A percentile compares a stretch with the other conserved stretches of the same genome.
These are phyloP conservation scores for Scolopax bukidnonensis DNA, from an alignment of 2,797 vertebrate species.

Conservation along the genomic window DNA sequence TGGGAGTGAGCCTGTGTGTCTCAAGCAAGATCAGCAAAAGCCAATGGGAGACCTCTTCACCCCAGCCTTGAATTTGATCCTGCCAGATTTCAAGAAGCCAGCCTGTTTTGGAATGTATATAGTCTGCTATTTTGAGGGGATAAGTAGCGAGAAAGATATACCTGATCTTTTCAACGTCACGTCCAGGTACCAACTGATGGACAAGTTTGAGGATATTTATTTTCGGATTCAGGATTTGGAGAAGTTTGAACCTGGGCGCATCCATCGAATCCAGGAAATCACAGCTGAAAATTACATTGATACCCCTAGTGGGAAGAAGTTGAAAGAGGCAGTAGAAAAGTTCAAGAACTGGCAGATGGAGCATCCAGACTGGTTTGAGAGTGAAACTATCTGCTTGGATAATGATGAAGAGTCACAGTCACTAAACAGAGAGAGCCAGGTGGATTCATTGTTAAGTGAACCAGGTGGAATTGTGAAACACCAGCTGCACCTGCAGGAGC, in stretches of 20 bases:
- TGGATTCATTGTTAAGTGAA: not conserved
- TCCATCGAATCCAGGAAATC: slow-evolving; percentile 84
- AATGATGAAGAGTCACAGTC: slow-evolving; percentile 76
- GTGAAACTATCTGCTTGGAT: slow-evolving; percentile 70
- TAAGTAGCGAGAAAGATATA: slow-evolving; percentile 83
- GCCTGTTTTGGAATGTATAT: slow-evolving; percentile 89
- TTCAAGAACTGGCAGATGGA: slow-evolving; percentile 85
- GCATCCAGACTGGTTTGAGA: slow-evolving; percentile 89
- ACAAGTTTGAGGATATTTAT: slow-evolving; percentile 91
- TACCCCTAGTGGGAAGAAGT: slow-evolving; percentile 81
- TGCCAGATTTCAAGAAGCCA: slow-evolving; percentile 88
- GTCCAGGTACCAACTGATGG: slow-evolving; percentile 89
- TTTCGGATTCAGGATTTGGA: slow-evolving; percentile 92
- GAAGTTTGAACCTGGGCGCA: slow-evolving; percentile 88
- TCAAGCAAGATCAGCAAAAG: slow-evolving; percentile 84
- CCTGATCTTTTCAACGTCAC: slow-evolving; percentile 89
- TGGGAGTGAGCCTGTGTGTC: slow-evolving; percentile 73
- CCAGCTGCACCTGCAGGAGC: slow-evolving; percentile 54
- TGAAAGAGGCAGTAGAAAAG: slow-evolving; percentile 82
- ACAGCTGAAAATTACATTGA: slow-evolving; percentile 81
- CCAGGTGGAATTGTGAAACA: slow-evolving; percentile 59
- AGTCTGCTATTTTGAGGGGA: slow-evolving; percentile 89
- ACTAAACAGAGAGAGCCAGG: slow-evolving; percentile 59
- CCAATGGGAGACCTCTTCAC: slow-evolving; percentile 89
- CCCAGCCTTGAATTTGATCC: slow-evolving; percentile 88